phyloP scores from a whole-genome alignment of 2,113 vertebrate species.

The Epinephelus lanceolatus region DNA sequence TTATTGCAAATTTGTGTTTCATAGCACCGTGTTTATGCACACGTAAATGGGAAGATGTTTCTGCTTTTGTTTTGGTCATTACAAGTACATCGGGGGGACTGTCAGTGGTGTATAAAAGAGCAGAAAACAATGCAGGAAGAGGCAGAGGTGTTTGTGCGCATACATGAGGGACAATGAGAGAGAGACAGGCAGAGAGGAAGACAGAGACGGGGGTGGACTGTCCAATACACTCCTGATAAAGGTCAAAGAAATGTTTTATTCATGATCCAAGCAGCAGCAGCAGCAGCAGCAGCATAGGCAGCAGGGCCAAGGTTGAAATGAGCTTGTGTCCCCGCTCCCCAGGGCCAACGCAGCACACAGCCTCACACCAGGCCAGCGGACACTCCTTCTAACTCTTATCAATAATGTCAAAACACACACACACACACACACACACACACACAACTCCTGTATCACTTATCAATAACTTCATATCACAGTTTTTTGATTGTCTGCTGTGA shows the following conservation, averaged over 20 bases:
- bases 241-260: slow-evolving; percentile 86
- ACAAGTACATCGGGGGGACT: slow-evolving; percentile 2
- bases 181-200: slow-evolving; percentile 59
- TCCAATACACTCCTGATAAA: slow-evolving; percentile 85
- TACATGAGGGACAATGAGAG: slow-evolving; percentile 63
- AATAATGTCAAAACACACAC: slow-evolving; percentile 63
- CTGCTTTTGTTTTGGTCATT: slow-evolving; percentile 13
- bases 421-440: slow-evolving; percentile 24
- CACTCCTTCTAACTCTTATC: slow-evolving; percentile 83
- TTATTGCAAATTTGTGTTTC: neutral
- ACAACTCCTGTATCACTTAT: slow-evolving; percentile 37
- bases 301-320: slow-evolving; percentile 83
- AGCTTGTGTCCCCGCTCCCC: slow-evolving; percentile 73
- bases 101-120: slow-evolving; percentile 32
- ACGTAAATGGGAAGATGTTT: neutral
- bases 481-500: slow-evolving; percentile 8
- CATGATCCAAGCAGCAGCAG: slow-evolving; percentile 77
- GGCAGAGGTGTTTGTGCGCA: slow-evolving; percentile 60
- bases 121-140: slow-evolving; percentile 49
- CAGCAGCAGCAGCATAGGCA: slow-evolving; percentile 64
- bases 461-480: slow-evolving; percentile 51
- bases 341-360: slow-evolving; percentile 75
- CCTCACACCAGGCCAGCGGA: slow-evolving; percentile 79
- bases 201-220: slow-evolving; percentile 78
- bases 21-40: neutral